Evolutionary conservation across 2,797 vertebrate species (phyloP), one percentile per base, ranked within the genome.

Genomic region (Onychomys leucogaster): DNA sequence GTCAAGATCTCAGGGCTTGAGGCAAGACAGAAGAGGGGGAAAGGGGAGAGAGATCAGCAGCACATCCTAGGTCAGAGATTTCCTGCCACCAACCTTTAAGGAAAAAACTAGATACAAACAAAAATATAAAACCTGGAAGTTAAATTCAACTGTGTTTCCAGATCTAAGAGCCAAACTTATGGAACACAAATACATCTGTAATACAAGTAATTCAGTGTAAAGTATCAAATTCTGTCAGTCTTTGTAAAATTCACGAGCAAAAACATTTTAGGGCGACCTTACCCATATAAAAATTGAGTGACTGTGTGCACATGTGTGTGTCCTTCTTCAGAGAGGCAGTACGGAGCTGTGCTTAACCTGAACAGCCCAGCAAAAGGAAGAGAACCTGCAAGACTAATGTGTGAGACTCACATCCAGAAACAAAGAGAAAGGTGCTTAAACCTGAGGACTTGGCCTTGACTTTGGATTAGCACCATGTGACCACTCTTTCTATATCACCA

Each of bases 181-280:
- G 81, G 14, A 57, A 1, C 12, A 10, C 25, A 91, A 94, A 16
- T 65, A 75, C 27, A 34, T 43, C 29, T 78, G 5, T 29, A 78
- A 73, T 5, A 85, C 27, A 4, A 84, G 92, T 93, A 80, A 12
- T 1, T 88, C 67, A 76, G 34, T 85, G 7, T 27, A 63, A 90
- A 34, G 17, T 63, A 63, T 77, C 63, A 89, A 37, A 71, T 91
- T 95, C 21, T 87, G 49, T 63, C 78, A 57, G 67, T 95, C 17
- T 87, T 87, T 43, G 19, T 87, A 87, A 94, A 94, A 92, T 17
- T 90, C 65, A 89, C 8, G 11, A 78, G 73, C 10, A 13, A 92
- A 90, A n/a, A 13, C 71, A 89, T 76, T 82, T 78, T 63, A 57
- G n/a, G 23, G 46, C 80, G 55, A 94, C 16, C 34, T 9, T 19